A percentile compares a stretch with the other conserved stretches of the same genome.
Conservation (phyloP, 2,797 vertebrate genomes). For the Coracias cyanogaster region DNA sequence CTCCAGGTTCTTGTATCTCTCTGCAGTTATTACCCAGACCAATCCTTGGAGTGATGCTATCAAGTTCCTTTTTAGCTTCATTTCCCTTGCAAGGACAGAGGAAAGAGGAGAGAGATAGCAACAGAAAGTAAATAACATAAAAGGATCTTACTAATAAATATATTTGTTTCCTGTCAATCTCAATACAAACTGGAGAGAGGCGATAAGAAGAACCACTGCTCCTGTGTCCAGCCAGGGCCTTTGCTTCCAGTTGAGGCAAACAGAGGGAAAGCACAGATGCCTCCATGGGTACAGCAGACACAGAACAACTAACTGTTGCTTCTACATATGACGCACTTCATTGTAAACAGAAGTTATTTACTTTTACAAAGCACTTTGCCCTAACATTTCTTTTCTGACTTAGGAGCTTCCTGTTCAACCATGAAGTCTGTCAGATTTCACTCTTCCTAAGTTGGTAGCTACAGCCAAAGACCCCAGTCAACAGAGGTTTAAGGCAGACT, state of each 20-base stretch:
- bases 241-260: not conserved
- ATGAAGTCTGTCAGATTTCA: not conserved
- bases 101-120: constrained; percentile 29
- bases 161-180: constrained; percentile 21
- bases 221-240: not conserved
- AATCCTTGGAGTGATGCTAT: constrained; percentile 7
- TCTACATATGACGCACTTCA: not conserved
- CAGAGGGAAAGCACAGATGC: not conserved
- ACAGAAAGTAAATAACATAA: constrained; percentile 1
- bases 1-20: not conserved
- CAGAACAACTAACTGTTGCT: not conserved
- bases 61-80: not conserved
- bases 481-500: not conserved
- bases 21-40: not conserved
- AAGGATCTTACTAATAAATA: constrained; percentile 29
- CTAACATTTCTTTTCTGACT: not conserved
- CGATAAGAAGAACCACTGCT: not conserved
- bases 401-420: not conserved
- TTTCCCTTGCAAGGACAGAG: constrained; percentile 21
- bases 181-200: not conserved
- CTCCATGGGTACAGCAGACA: not conserved
- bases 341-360: not conserved
- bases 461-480: not conserved
- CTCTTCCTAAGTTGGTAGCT: not conserved
- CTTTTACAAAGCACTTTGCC: not conserved